Evolutionary conservation across 2,888 invertebrate species (phyloP).

Genomic region (Campaea margaritaria): DNA sequence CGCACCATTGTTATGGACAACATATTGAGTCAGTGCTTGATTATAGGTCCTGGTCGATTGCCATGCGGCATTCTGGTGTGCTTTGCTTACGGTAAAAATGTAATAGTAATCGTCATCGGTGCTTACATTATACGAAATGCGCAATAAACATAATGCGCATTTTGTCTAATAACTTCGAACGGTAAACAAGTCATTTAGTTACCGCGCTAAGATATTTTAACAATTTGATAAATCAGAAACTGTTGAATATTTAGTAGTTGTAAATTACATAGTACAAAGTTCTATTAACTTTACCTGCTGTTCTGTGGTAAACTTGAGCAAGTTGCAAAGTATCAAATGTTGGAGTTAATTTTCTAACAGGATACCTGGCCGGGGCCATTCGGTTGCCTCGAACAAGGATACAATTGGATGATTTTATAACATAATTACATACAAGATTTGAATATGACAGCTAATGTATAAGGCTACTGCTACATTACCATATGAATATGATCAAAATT

Average conservation of each 20-base stretch:
- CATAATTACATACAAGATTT: too few species aligned
- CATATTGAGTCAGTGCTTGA: slow-evolving; percentile 17
- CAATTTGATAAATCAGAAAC: slow-evolving; percentile 28
- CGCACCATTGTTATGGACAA: slow-evolving; percentile 11
- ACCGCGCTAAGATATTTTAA: slow-evolving; percentile 23
- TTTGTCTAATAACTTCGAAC: slow-evolving; percentile 20
- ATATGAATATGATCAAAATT: too few species aligned
- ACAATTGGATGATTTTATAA: background rate
- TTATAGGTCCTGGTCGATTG: slow-evolving; percentile 21
- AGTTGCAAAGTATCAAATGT: slow-evolving; percentile 13
- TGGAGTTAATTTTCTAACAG: slow-evolving; percentile 7
- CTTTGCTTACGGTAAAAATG: slow-evolving; percentile 4
- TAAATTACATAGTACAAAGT: slow-evolving; percentile 17
- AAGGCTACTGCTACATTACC: too few species aligned
- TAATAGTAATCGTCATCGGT: slow-evolving; percentile 17
- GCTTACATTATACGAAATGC: slow-evolving; percentile 23
- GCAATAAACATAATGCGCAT: slow-evolving; percentile 31
- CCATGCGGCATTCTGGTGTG: slow-evolving; percentile 8
- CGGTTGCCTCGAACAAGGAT: background rate
- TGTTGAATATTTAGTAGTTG: slow-evolving; percentile 34
- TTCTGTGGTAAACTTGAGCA: slow-evolving; percentile 8
- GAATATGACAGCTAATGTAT: too few species aligned
- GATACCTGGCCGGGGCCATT: background rate
- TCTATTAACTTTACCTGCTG: slow-evolving; percentile 22
- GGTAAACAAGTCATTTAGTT: slow-evolving; percentile 17